Evolutionary conservation across 2,797 vertebrate genomes (phyloP).

Genomic region (Peromyscus nudipes): DNA sequence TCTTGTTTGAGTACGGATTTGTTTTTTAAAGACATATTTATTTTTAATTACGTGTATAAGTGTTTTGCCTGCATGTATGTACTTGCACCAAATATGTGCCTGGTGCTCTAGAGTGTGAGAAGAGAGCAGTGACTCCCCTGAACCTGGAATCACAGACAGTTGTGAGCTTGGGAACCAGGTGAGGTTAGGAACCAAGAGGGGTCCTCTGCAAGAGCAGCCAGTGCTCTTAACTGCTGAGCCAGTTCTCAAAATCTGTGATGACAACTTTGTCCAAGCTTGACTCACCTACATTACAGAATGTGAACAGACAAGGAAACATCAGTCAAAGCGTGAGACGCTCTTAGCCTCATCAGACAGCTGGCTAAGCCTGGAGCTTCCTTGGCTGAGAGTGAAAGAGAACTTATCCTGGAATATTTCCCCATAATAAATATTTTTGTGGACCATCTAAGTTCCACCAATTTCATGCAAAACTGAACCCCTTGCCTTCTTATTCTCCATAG

Average conservation of each 20-base stretch:
- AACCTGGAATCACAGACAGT: neutral
- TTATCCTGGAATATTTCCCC: slow-evolving; percentile 9
- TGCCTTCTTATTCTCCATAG: neutral
- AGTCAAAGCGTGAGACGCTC: neutral
- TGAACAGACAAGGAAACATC: neutral
- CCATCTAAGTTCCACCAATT: neutral
- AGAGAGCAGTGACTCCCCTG: neutral
- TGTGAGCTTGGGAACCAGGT: neutral
- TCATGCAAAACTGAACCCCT: slow-evolving; percentile 13
- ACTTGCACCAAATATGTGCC: neutral
- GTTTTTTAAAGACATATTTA: neutral
- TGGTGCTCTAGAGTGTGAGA: neutral
- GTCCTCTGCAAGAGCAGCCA: neutral
- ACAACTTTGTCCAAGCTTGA: neutral
- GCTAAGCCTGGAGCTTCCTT: neutral
- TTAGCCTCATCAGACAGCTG: neutral
- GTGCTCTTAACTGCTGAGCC: neutral
- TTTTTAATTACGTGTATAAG: neutral
- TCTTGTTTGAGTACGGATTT: neutral
- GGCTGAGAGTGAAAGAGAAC: neutral
- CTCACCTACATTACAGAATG: neutral
- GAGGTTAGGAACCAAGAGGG: neutral
- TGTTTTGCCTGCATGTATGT: neutral
- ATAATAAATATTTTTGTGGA: neutral
- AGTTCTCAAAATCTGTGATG: neutral